phyloP scores from a whole-genome alignment of 2,888 invertebrate species.

The Octodonta nipae region DNA sequence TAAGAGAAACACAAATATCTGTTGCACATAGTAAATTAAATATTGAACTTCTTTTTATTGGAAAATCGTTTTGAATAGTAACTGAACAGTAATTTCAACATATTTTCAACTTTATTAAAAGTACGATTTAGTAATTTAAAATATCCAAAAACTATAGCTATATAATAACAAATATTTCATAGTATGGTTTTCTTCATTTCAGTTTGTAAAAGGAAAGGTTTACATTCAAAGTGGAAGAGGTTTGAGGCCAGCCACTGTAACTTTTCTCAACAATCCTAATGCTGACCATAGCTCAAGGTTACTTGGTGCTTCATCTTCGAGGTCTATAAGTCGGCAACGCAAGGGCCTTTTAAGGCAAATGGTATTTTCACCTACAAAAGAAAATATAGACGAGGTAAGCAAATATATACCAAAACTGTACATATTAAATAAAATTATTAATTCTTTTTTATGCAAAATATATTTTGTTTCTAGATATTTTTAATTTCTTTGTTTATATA shows the following conservation, averaged over 20 bases:
- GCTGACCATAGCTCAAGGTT: constrained; percentile 37
- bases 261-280: constrained; percentile 38
- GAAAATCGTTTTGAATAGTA: too few relatives aligned
- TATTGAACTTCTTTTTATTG: too few relatives aligned
- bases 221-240: constrained; percentile 59
- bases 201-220: constrained; percentile 66
- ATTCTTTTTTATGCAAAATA: constrained; percentile 5
- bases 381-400: constrained; percentile 27
- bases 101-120: constrained; percentile 1
- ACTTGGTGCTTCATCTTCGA: constrained; percentile 20
- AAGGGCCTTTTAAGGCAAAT: constrained; percentile 9
- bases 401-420: too few relatives aligned
- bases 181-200: constrained; percentile 23
- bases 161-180: background rate
- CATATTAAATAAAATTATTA: constrained; percentile 4
- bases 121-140: background rate
- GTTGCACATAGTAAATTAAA: too few relatives aligned
- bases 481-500: too few relatives aligned
- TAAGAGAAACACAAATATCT: too few relatives aligned
- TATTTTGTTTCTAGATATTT: too few relatives aligned
- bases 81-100: too few relatives aligned
- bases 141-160: background rate
- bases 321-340: constrained; percentile 20
- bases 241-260: constrained; percentile 52
- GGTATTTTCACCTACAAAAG: constrained; percentile 30